Conservation (phyloP, 2,113 vertebrate species). For the Galeopterus variegatus region DNA sequence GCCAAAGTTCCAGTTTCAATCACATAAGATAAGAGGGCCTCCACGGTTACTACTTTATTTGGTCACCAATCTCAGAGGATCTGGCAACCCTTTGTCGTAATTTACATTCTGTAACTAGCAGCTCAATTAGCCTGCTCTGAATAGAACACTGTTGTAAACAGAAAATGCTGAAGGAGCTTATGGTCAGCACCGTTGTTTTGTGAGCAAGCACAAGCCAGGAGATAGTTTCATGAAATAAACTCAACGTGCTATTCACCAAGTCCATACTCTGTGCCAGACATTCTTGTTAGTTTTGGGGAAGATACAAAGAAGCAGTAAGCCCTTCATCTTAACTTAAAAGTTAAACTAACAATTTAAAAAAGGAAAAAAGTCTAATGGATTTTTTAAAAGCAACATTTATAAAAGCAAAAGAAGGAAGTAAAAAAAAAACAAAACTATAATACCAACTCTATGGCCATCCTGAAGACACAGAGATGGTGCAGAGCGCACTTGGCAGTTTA, state of each 20-base stretch:
- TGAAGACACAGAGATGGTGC: background rate
- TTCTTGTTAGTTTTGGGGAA: background rate
- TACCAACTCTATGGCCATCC: background rate
- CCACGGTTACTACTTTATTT: fast-evolving
- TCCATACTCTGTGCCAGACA: fast-evolving
- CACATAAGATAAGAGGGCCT: background rate
- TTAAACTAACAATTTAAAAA: background rate
- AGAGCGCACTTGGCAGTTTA: background rate
- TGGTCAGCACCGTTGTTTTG: background rate
- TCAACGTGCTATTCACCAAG: fast-evolving
- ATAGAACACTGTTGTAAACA: fast-evolving
- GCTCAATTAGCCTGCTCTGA: fast-evolving
- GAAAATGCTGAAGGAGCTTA: background rate
- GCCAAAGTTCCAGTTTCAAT: background rate
- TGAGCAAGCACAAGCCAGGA: background rate
- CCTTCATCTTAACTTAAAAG: background rate
- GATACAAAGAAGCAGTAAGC: background rate
- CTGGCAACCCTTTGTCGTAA: no score
- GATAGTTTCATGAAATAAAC: background rate
- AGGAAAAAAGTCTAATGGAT: background rate
- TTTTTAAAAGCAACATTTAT: background rate
- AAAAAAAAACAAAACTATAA: no score
- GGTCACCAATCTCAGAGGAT: background rate
- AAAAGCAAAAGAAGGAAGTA: background rate
- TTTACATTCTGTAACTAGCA: fast-evolving